These are phyloP conservation scores for Erannis defoliaria DNA, from an alignment of 2,888 invertebrate genomes.

Conservation along the genomic window DNA sequence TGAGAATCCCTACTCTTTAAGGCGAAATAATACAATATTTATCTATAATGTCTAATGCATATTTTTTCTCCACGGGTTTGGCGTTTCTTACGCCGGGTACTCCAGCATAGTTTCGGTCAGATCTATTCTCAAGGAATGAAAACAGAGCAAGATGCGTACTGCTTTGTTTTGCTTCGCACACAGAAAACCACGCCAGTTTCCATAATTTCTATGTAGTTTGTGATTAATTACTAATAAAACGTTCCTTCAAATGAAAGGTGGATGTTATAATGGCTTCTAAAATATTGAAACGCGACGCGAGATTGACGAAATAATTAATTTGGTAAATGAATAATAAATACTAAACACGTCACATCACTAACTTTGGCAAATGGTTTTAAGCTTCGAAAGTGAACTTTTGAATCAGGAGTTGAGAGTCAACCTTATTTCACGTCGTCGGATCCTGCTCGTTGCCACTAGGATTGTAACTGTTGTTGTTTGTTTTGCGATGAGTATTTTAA, in stretches of 20 bases:
- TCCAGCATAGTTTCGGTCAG: no score
- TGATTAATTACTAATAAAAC: no score
- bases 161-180: no score
- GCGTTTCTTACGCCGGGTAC: no score
- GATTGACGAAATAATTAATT: slow-evolving; percentile 32
- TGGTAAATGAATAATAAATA: slow-evolving; percentile 31
- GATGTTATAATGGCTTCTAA: slow-evolving; percentile 32
- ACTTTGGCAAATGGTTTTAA: slow-evolving; percentile 43
- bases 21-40: no score
- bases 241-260: slow-evolving; percentile 4
- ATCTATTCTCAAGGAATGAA: no score
- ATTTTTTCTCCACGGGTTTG: no score
- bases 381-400: slow-evolving; percentile 43
- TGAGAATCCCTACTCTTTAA: no score
- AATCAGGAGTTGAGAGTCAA: slow-evolving; percentile 46
- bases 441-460: slow-evolving; percentile 34
- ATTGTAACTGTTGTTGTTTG: slow-evolving; percentile 45
- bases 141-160: no score
- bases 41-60: no score
- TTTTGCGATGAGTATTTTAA: slow-evolving; percentile 41
- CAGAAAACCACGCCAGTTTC: no score
- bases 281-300: slow-evolving; percentile 42
- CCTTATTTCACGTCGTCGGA: slow-evolving; percentile 40
- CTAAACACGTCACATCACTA: slow-evolving; percentile 34
- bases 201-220: no score